Conservation (phyloP, 2,888 invertebrate species). For the Stenoptilia bipunctidactyla region DNA sequence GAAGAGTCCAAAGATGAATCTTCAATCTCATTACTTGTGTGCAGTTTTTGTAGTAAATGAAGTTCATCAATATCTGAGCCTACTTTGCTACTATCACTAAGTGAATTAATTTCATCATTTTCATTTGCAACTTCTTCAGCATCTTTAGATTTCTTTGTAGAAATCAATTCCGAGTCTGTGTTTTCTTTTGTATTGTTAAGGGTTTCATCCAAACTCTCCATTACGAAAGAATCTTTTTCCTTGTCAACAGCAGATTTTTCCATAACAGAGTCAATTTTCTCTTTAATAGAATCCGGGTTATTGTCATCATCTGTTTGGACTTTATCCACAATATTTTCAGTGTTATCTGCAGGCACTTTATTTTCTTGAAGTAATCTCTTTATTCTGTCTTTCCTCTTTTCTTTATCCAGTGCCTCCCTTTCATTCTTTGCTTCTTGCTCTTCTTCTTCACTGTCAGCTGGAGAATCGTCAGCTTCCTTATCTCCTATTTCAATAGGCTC, state of each 20-base stretch:
- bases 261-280: slow-evolving; percentile 9
- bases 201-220: slow-evolving; percentile 8
- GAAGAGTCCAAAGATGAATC: slow-evolving; percentile 35
- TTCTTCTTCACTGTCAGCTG: slow-evolving; percentile 53
- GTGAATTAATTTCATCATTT: slow-evolving; percentile 7
- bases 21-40: slow-evolving; percentile 34
- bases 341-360: slow-evolving; percentile 18
- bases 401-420: slow-evolving; percentile 29
- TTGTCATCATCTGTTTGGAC: slow-evolving; percentile 5
- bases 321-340: slow-evolving; percentile 5
- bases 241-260: slow-evolving; percentile 9
- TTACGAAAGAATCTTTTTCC: slow-evolving; percentile 5
- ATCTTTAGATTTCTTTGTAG: slow-evolving; percentile 1
- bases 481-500: slow-evolving; percentile 55
- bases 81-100: slow-evolving; percentile 27
- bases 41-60: slow-evolving; percentile 45
- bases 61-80: slow-evolving; percentile 52
- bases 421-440: slow-evolving; percentile 38
- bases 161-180: too few species aligned
- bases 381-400: slow-evolving; percentile 44
- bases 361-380: slow-evolving; percentile 40
- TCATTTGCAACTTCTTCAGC: slow-evolving; percentile 12
- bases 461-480: slow-evolving; percentile 58
- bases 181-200: too few species aligned
- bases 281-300: slow-evolving; percentile 16